Evolutionary conservation across 2,797 vertebrate genomes (phyloP), one percentile per base, ranked within the genome.

Genomic region (Neosilurus hyrtlii): DNA sequence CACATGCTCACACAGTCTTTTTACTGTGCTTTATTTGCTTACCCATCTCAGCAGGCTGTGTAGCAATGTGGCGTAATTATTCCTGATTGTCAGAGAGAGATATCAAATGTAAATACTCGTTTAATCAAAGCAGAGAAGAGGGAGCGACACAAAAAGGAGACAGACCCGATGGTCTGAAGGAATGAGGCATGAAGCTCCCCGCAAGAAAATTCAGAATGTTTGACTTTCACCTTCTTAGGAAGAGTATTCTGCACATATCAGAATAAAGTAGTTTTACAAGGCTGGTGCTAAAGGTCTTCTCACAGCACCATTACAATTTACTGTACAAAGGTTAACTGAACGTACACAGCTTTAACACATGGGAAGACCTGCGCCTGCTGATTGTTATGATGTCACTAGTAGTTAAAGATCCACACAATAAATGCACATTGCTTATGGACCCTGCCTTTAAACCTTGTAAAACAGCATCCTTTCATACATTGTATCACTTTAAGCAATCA

Each of bases 21-120:
- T 62, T 54, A 9, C 67, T 56, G 77, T n/a, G 52, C 72, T 66
- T 67, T 88, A 83, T 86, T 88, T 86, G 87, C 87, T 87, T 84
- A 88, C 86, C 87, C 87, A 87, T 88, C 84, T 83, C 87, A 84
- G 84, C 84, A 83, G 85, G 87, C 82, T 85, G 82, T 82, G 83
- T 63, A 84, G 76, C 79, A 85, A 84, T 80, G 79, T 67, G 84
- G 11, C 63, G 76, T 84, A 85, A 88, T 86, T 85, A 85, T 84
- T 75, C 86, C 82, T 84, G 82, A 87, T 87, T 81, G 80, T 85
- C 84, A 85, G 77, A 85, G 22, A 57, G 73, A 84, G 85, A 86
- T 81, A 87, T 86, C 80, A 63, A 71, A 85, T 66, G 54, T 75
- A 84, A 85, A 85, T 70, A 54, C 80, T 82, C 63, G 57, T 85